Conservation (phyloP, 2,113 vertebrate genomes). For the Amphiprion percula region DNA sequence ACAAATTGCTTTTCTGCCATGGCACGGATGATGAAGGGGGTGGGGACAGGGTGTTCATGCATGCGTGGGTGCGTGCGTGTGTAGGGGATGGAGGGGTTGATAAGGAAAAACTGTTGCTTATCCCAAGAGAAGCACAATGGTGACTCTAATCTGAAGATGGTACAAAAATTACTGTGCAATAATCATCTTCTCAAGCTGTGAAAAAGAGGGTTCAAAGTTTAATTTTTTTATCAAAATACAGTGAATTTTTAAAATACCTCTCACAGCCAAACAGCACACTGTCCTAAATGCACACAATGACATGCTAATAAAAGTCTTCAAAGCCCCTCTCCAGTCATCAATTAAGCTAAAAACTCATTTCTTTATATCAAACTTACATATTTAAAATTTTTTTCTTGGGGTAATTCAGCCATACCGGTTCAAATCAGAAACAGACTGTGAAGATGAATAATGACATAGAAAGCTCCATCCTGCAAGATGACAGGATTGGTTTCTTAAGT, state of each 20-base stretch:
- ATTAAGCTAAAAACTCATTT: too few species aligned
- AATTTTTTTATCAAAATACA: constrained; percentile 11
- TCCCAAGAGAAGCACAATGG: constrained; percentile 53
- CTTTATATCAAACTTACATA: too few species aligned
- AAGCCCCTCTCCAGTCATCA: too few species aligned
- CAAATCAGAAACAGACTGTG: too few species aligned
- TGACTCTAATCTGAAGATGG: constrained; percentile 31
- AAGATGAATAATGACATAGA: too few species aligned
- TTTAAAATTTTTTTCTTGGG: too few species aligned
- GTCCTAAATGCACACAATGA: too few species aligned
- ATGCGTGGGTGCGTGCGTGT: constrained; percentile 7
- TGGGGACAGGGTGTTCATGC: constrained; percentile 33
- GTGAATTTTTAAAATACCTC: not conserved
- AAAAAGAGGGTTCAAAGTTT: constrained; percentile 36
- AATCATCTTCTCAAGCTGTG: not conserved
- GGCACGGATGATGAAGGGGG: constrained; percentile 53
- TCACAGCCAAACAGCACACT: not conserved
- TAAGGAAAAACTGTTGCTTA: constrained; percentile 50
- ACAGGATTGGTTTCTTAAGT: too few species aligned
- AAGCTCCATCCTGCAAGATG: too few species aligned
- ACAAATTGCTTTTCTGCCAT: constrained; percentile 82
- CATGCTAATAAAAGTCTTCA: too few species aligned
- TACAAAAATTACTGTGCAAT: constrained; percentile 38
- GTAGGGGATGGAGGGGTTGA: not conserved
- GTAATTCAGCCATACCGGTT: too few species aligned